Base-by-base conservation (phyloP, 2,113 vertebrate genomes). In the Heterochromis multidens region DNA sequence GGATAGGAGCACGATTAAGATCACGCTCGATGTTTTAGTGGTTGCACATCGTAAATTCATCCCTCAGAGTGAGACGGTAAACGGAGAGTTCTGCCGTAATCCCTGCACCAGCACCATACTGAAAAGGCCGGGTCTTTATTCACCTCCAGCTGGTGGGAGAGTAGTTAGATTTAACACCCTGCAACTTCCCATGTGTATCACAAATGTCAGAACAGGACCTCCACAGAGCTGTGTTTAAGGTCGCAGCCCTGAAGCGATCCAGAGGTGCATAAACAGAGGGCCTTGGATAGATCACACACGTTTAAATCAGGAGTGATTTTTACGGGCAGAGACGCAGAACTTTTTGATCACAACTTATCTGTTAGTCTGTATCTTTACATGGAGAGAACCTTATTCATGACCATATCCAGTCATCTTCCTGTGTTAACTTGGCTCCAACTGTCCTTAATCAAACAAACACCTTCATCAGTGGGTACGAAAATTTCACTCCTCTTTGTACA, bases 111-210 rank as follows among this genome's bases (percentile, higher is more conserved):
- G 12, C 43, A 46, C 12, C 14, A 16, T 46, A 46, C 5, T 16
- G 43, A 46, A 14, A 14, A 46, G 43, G 43, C 43, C 4, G 3
- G 12, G 3, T 43, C 14, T 49, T 49, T 5, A 17, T 17, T 49
- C 14, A 5, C 46, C 14, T 3, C 46, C 14, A 72, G 43, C 67
- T 46, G 23, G 10, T 72, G 3, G 5, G 46, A 27, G 23, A 70
- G 63, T 46, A 21, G 65, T 25, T 23, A 0, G 43, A 72, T 72
- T 52, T 0, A 16, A 52, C 19, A 0, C 63, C n/a, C 63, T 43
- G 7, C 13, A 43, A 67, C 4, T 0, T 0, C 16, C 27, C 25
- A 49, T 6, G 4, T 21, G 25, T 49, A 72, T 49, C 65, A 29
- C 40, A 72, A 19, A 12, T 72, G 40, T 29, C 40, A 72, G 25